A percentile compares a stretch with the other conserved stretches of the same genome.
Conservation (phyloP, 2,888 invertebrate genomes). For the Ophioninae sp. region DNA sequence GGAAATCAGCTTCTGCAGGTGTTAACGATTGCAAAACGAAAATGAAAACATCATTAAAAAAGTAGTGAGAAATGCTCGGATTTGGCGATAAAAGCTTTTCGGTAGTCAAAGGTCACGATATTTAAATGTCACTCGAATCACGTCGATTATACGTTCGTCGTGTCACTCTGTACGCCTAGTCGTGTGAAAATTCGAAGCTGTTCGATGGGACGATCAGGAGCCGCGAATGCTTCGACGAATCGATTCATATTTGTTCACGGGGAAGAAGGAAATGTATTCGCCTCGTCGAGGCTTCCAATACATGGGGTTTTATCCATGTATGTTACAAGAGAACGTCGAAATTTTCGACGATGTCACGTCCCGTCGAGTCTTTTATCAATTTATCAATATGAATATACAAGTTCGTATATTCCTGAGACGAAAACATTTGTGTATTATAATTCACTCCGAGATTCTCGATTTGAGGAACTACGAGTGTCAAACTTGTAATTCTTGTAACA, state of each 20-base stretch:
- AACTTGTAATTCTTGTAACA: background rate
- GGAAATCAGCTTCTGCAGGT: too few relatives aligned
- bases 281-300: slow-evolving; percentile 7
- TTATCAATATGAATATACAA: background rate
- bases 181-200: slow-evolving; percentile 47
- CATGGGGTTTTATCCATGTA: background rate
- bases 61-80: background rate
- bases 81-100: background rate
- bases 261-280: slow-evolving; percentile 30
- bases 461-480: background rate
- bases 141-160: background rate
- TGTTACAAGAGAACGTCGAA: background rate
- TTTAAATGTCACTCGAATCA: slow-evolving; percentile 1
- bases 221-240: slow-evolving; percentile 53
- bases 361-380: background rate
- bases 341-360: background rate
- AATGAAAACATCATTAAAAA: too few relatives aligned
- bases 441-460: slow-evolving; percentile 6
- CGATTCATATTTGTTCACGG: slow-evolving; percentile 44
- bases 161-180: slow-evolving; percentile 1
- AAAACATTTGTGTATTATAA: slow-evolving; percentile 21
- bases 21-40: too few relatives aligned
- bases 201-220: slow-evolving; percentile 12
- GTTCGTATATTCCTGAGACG: background rate
- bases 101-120: slow-evolving; percentile 29